Evolutionary conservation across 2,113 vertebrate genomes (phyloP), one percentile per base, ranked within the genome.

Genomic region (Apodemus sylvaticus): DNA sequence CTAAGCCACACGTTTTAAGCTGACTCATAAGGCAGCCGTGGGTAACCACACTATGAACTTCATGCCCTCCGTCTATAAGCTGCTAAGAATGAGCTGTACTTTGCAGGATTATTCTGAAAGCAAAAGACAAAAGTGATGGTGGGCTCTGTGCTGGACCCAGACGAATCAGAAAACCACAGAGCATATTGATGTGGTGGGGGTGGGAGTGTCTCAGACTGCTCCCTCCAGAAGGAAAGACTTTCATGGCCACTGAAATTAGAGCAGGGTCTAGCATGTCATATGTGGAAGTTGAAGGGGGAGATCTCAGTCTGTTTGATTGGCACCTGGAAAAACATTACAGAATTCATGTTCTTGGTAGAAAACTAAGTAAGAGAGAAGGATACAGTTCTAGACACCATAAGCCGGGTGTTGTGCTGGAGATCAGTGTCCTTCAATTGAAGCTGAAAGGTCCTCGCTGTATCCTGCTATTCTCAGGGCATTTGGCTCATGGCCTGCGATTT

Each of bases 51-150:
- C 62, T 48, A 7, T 81, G 29, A 64, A 39, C 26, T 70, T 86
- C 29, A 9, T 86, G 88, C 88, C 60, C 14, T 91, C 19, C 45
- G 24, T 26, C 2, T 19, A 24, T 19, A 19, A 45, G 53, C 64
- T 71, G 9, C 17, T 26, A 20, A 85, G 64, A 76, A 22, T 64
- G 78, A 89, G 36, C 51, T 87, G 68, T 17, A 10, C 70, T 90
- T 73, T 48, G 42, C 34, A 83, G 86, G 34, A 10, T 88, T 96
- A 31, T 94, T 96, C 45, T 71, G 85, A 78, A 89, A 91, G 85
- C 86, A 94, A 39, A 39, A 81, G 76, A 29, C 45, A 94, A 77
- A 83, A 71, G n/a, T 5, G 4, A 14, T 77, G 86, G 78, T 86
- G 88, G 6, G 1, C 29, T 96, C 94, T 95, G 89, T 86, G 45